These are phyloP conservation scores for Ashinkailepas kermadecensis DNA, from an alignment of 2,888 invertebrate genomes.

Conservation along the genomic window DNA sequence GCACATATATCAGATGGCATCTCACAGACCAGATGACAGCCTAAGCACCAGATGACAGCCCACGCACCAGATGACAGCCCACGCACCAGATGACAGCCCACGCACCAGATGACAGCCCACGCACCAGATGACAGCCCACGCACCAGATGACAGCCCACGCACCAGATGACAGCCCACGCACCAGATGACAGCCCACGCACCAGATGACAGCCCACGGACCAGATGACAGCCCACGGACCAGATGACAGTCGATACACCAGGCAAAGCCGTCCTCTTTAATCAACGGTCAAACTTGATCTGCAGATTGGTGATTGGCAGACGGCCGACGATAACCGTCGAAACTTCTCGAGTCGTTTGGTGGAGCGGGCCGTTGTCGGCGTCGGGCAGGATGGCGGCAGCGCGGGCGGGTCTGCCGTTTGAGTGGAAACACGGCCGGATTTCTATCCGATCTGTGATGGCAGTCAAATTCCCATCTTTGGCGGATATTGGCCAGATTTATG, in stretches of 20 bases:
- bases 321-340: not conserved
- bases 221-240: not conserved
- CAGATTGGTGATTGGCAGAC: slow-evolving; percentile 16
- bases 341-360: not conserved
- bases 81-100: not conserved
- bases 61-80: not conserved
- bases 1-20: too few relatives aligned
- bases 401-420: too few relatives aligned
- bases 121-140: too few relatives aligned
- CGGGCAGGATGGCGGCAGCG: too few relatives aligned
- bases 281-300: slow-evolving; percentile 18
- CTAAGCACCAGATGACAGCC: too few relatives aligned
- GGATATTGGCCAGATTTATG: not conserved
- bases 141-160: too few relatives aligned
- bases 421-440: not conserved
- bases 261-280: not conserved
- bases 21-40: too few relatives aligned
- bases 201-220: not conserved
- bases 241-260: too few relatives aligned
- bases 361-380: not conserved
- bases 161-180: too few relatives aligned
- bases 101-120: too few relatives aligned
- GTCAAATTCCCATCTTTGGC: not conserved
- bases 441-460: not conserved
- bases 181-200: too few relatives aligned